Percentiles rank a stretch among this genome's conserved stretches.
These are phyloP conservation scores for Rhinogobio ventralis DNA, from an alignment of 2,797 vertebrate species.

Conservation along the genomic window DNA sequence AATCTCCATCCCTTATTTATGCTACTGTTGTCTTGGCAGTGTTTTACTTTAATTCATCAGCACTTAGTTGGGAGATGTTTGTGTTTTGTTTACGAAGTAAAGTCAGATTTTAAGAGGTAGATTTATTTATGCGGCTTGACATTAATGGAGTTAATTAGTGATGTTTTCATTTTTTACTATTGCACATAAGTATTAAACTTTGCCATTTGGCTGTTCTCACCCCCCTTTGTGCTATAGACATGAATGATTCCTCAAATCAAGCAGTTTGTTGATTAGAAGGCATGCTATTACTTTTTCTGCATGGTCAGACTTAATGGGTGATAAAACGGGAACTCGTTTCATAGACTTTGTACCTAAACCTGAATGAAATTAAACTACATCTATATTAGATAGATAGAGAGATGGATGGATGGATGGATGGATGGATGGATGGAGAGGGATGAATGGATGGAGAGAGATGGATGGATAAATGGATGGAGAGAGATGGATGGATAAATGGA, in stretches of 20 bases:
- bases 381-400: no score
- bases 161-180: neutral
- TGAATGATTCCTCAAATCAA: neutral
- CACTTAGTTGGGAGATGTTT: neutral
- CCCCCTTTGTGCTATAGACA: neutral
- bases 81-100: neutral
- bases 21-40: constrained; percentile 3
- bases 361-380: no score
- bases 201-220: neutral
- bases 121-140: neutral
- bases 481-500: no score
- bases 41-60: neutral
- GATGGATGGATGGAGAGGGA: no score
- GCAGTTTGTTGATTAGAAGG: neutral
- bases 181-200: neutral
- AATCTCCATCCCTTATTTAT: neutral
- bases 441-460: no score
- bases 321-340: no score
- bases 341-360: no score
- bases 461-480: no score
- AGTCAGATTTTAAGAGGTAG: neutral
- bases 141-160: constrained; percentile 8
- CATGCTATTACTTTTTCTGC: neutral
- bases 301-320: neutral
- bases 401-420: no score